Evolutionary conservation across 2,797 vertebrate genomes (phyloP), one percentile per base, ranked within the genome.

Genomic region (Amblyopsis hoosieri): DNA sequence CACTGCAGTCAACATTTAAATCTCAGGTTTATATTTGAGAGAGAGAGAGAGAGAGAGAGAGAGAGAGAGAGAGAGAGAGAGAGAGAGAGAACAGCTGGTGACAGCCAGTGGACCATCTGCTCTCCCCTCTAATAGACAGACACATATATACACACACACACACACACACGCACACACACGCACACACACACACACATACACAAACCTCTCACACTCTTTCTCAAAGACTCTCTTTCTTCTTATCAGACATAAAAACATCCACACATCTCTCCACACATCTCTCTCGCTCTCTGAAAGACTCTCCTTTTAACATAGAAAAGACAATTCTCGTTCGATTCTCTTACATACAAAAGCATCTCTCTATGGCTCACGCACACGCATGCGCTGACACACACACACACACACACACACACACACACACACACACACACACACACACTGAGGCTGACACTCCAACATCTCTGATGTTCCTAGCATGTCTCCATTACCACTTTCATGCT

Each of bases 81-180:
- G 46, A 68, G 60, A 56, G 57, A 62, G 15, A 53, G 23, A 60
- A 17, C 23, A 23, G 23, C 23, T 23, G 23, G 23, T 23, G 23
- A 23, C 23, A 23, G 23, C 23, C 23, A 23, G 23, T 23, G 23
- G 84, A 88, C 93, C 95, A 95, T 94, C 94, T 95, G 95, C 91
- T 93, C 85, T 78, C 86, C 82, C 88, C 88, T 92, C 69, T 84
- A 83, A 88, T 89, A 89, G 86, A 82, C 80, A 64, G 74, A 73
- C 72, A 48, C 63, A 53, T n/a, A 48, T 29, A 45, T n/a, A 54
- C 4, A 57, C 48, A 33, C 45, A 60, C 55, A 37, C 52, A 60
- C 33, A 53, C 6, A 15, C 12, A 1, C 19, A 2, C 11, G 31
- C 51, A 29, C 4, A 23, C 2, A 52, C 51, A 52, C 51, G n/a